Evolutionary conservation across 1,140 invertebrate genomes (phyloP), one percentile per base, ranked within the genome.

Genomic region (Streblospio benedicti): DNA sequence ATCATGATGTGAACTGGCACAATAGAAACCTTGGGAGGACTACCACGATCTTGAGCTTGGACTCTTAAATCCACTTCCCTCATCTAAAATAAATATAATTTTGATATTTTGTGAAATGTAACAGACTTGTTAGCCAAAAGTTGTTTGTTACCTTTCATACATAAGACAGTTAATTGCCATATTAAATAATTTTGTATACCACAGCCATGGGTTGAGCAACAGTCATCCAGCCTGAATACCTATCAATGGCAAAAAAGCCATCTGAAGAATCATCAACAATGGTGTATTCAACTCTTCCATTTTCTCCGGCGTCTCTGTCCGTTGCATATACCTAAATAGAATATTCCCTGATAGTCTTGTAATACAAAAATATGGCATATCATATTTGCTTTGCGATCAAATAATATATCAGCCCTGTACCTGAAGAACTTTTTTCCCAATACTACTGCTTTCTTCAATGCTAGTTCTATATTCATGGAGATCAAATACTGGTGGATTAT

Each of bases 291-390:
- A 63, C 50, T 18, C 54, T 60, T 12, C 61, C 61, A 32, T 63
- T 63, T 31, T 53, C 38, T 25, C 61, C 61, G 3, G 57, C 57
- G 30, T 63, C 61, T 41, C 41, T 41, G 25, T 67, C 59, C 14
- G 45, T 50, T 50, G 56, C 56, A 87, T 89, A 92, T 89, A 88
- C 91, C n/a, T n/a, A n/a, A n/a, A n/a, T n/a, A n/a, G n/a, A n/a
- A n/a, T n/a, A 93, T 90, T 90, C 92, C 83, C 91, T 91, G 87
- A 92, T 93, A 79, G 93, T 86, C n/a, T n/a, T n/a, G n/a, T n/a
- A n/a, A n/a, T n/a, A n/a, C n/a, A n/a, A n/a, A n/a, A n/a, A n/a
- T n/a, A n/a, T n/a, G n/a, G n/a, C n/a, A n/a, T n/a, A n/a, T n/a
- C n/a, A n/a, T n/a, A n/a, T n/a, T n/a, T n/a, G n/a, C n/a, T n/a